Evolutionary conservation across 30 jellyfish, hydroid and myxozoan species (phyloP), one percentile per base, ranked within the genome.

Genomic region (Hydractinia symbiolongicarpus): DNA sequence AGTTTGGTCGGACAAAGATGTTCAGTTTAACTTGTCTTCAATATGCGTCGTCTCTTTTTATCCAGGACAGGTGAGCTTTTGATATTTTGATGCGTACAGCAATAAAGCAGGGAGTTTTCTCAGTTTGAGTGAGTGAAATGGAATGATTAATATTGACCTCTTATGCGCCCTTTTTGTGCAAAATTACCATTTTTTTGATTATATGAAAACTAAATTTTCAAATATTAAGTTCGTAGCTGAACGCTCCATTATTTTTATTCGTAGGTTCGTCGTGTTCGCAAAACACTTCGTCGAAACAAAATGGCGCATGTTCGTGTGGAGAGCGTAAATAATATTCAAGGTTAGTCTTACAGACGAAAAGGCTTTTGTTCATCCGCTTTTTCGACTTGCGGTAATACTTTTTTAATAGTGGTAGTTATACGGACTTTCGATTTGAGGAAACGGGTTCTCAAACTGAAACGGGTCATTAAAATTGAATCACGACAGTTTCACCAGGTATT

Each of bases 301-400:
- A 81, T 87, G 8, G 40, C 81, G 20, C 71, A 67, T 30, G 95
- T 87, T 11, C 62, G 91, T n/a, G 95, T 87, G 15, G 95, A 87
- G 68, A 87, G 80, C 51, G 90, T 87, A 73, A 75, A 81, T 81
- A 87, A 87, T 54, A 84, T 87, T 10, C 95, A 87, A 87, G 95
- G 95, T 79, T 60, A 11, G 49, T 11, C 14, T 14, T 68, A 10
- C 78, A 13, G 13, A 15, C 44, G 44, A 30, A 30, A 30, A 30
- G 44, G 44, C 44, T 30, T 30, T 30, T 30, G 70, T 60, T 60
- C 17, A 2, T 30, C 44, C 44, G 44, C 44, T 0, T 0, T 0
- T 30, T 30, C 44, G 44, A 30, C 44, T 30, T 30, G 44, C 44
- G 44, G 44, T 0, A 30, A 11, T 58, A 17, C 44, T 30, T 30